Evolutionary conservation across 2,113 vertebrate species (phyloP), one percentile per base, ranked within the genome.

Genomic region (Platanista minor): DNA sequence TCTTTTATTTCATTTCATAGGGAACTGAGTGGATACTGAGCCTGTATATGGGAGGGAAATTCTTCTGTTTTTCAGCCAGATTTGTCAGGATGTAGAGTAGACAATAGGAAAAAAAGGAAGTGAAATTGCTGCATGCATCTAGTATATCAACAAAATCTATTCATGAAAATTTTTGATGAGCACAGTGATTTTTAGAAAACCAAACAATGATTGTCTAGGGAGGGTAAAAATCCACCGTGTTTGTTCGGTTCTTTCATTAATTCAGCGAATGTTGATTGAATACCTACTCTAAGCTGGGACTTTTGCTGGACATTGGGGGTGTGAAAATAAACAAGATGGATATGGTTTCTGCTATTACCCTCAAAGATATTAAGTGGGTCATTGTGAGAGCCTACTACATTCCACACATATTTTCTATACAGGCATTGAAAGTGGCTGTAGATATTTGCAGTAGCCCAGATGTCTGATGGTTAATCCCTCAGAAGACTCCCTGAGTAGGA

Each of bases 1-100:
- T 83, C 6, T 82, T 90, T 81, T 59, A 61, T 77, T 97, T 94
- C 41, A 83, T 77, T 85, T 96, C 77, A 23, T 59, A 81, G 36
- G 66, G 94, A 95, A 86, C 49, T 6, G 11, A 87, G 46, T 78
- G 23, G 46, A 62, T 36, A 72, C 10, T 29, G n/a, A 66, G 33
- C 72, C 66, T 74, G 4, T 72, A 41, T 43, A 23, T 29, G 57
- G 8, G 36, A 64, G 2, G 29, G 31, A 78, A 80, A 83, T 49
- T 85, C 9, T 85, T 59, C 9, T 93, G 21, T 75, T 74, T 95
- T 91, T 89, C 39, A 84, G 39, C 8, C 11, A 57, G 67, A 18
- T 75, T 67, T 96, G 3, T 33, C 25, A 41, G 31, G 59, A 61
- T 11, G 31, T 81, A 89, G 14, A 85, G 18, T 25, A 77, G 23